Evolutionary conservation across 1,140 invertebrate species (phyloP).

Genomic region (Dinothrombium tinctorium): DNA sequence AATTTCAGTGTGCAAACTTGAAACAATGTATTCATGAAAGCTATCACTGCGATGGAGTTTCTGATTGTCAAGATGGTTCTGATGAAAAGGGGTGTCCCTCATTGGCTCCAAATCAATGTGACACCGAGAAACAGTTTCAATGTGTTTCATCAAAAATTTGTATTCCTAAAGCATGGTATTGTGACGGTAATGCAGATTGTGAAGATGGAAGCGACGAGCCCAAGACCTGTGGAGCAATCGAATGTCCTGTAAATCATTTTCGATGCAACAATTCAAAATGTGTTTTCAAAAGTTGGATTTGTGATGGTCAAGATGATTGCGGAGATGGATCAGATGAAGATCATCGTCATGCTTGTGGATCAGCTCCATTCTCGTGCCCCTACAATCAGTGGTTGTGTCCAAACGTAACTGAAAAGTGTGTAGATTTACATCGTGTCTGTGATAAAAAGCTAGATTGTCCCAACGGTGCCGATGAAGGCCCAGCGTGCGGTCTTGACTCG

Average conservation of each 20-base stretch:
- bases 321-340: conserved; percentile 82
- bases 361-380: conserved; percentile 15
- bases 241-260: conserved; percentile 26
- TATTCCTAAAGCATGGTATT: conserved; percentile 85
- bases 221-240: conserved; percentile 37
- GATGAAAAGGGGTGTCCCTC: conserved; percentile 58
- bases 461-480: conserved; percentile 70
- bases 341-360: conserved; percentile 22
- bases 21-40: conserved; percentile 77
- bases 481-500: conserved; percentile 33
- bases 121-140: conserved; percentile 66
- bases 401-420: conserved; percentile 22
- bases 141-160: conserved; percentile 36
- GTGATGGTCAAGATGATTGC: conserved; percentile 86
- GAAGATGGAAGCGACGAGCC: conserved; percentile 77
- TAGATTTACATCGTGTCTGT: conserved; percentile 41
- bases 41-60: conserved; percentile 81
- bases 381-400: conserved; percentile 19
- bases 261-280: conserved; percentile 50
- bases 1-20: conserved; percentile 75
- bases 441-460: conserved; percentile 65
- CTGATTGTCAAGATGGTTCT: conserved; percentile 67
- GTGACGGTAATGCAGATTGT: conserved; percentile 76
- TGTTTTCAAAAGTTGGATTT: conserved; percentile 77
- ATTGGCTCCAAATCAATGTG: conserved; percentile 51